Percentiles rank a stretch among this genome's conserved stretches.
These are phyloP conservation scores for Hemicrepidius hirtus DNA, from an alignment of 2,888 invertebrate genomes.

Conservation along the genomic window DNA sequence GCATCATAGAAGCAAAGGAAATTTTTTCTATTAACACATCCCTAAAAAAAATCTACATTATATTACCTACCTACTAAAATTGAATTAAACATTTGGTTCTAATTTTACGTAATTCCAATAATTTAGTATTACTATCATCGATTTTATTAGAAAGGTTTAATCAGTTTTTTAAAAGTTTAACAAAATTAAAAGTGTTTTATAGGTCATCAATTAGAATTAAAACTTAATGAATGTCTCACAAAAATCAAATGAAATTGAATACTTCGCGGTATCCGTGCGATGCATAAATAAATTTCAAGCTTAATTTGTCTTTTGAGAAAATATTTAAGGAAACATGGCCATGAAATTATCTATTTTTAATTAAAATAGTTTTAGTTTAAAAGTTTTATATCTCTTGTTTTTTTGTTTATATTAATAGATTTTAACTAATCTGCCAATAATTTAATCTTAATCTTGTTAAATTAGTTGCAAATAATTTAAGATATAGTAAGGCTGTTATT, in stretches of 20 bases:
- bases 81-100: too few relatives aligned
- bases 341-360: constrained; percentile 12
- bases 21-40: too few relatives aligned
- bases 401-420: too few relatives aligned
- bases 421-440: background rate
- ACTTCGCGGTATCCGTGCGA: background rate
- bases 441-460: background rate
- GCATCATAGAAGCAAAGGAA: too few relatives aligned
- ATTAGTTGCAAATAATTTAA: too few relatives aligned
- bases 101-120: too few relatives aligned
- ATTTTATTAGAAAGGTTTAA: background rate
- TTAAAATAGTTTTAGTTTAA: background rate
- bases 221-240: background rate
- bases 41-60: too few relatives aligned
- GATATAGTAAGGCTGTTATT: too few relatives aligned
- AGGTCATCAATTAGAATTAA: constrained; percentile 9
- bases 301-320: background rate
- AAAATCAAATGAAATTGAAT: constrained; percentile 9
- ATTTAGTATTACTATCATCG: too few relatives aligned
- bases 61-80: too few relatives aligned
- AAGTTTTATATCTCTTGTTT: background rate
- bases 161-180: background rate
- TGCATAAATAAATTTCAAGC: constrained; percentile 6
- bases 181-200: background rate
- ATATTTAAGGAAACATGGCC: background rate